phyloP scores from a whole-genome alignment of 1,140 invertebrate genomes.

The Aphidius ervi region DNA sequence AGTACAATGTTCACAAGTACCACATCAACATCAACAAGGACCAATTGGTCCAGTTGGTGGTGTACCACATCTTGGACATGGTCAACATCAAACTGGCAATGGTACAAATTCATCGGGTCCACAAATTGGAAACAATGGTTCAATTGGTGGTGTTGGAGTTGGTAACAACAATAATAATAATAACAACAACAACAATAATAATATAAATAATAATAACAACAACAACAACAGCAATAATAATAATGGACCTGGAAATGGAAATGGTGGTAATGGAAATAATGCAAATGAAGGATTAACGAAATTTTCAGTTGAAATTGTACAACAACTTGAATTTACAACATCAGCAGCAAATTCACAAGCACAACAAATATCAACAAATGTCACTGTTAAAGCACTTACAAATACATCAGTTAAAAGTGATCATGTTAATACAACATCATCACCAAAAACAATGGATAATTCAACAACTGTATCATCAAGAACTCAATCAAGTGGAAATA shows the following conservation, averaged over 20 bases:
- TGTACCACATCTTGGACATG: slow-evolving; percentile 40
- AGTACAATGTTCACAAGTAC: slow-evolving; percentile 64
- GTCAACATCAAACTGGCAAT: slow-evolving; percentile 43
- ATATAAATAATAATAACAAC: too few relatives aligned
- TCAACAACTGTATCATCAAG: slow-evolving; percentile 32
- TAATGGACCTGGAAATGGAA: slow-evolving; percentile 21
- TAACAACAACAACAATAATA: slow-evolving; percentile 35
- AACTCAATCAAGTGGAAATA: slow-evolving; percentile 29
- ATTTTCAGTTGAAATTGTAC: slow-evolving; percentile 86
- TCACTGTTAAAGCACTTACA: slow-evolving; percentile 84
- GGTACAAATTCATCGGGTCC: slow-evolving; percentile 38
- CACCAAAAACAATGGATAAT: slow-evolving; percentile 50
- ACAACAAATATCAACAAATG: slow-evolving; percentile 88
- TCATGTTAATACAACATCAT: slow-evolving; percentile 51
- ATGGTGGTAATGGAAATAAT: slow-evolving; percentile 19
- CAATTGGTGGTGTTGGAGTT: slow-evolving; percentile 37
- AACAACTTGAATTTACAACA: slow-evolving; percentile 82
- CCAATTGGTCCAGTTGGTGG: slow-evolving; percentile 31
- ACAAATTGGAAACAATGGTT: slow-evolving; percentile 33
- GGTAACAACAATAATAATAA: slow-evolving; percentile 37
- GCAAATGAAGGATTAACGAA: slow-evolving; percentile 67
- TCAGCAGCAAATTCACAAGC: slow-evolving; percentile 75
- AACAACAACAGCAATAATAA: too few relatives aligned
- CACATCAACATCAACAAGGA: slow-evolving; percentile 43
- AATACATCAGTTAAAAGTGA: slow-evolving; percentile 79